Evolutionary conservation across 92 coral and sea anemone species (phyloP), one percentile per base, ranked within the genome.

Genomic region (Plumapathes pennacea): DNA sequence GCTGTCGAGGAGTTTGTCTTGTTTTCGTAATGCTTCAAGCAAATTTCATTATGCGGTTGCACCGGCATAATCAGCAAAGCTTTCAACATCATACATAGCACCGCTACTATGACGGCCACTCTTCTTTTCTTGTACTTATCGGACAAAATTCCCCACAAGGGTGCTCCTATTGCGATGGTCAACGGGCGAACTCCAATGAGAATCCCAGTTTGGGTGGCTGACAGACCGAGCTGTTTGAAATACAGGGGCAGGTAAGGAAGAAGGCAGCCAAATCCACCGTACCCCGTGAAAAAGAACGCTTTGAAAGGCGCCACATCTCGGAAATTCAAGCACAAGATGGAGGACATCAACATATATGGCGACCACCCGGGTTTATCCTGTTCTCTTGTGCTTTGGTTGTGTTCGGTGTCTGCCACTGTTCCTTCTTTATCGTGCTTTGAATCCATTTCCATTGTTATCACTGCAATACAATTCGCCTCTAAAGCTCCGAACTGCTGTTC

Each of bases 201-300:
- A 1, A 79, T 15, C 4, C 91, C 91, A 11, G 76, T 71, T 31
- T 72, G 68, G 1, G 30, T 42, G 12, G 91, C 67, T 1, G 78
- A 55, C 17, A 85, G 65, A 20, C 91, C 91, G 4, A 85, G 19
- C 28, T 78, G 73, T 51, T 81, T 81, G 62, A 73, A 74, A 38
- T 81, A 81, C 57, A 81, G 54, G 3, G 88, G 77, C 7, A 69
- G 33, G 50, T 34, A 81, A 20, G 67, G 44, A 24, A 43, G 27
- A 13, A 81, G 32, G 15, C 81, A 71, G 12, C 63, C 74, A 36
- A 26, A 54, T 26, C 72, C 88, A 7, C 66, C 88, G 52, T 74
- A 74, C 48, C 39, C 67, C 5, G 46, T 25, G 46, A 66, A 74
- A 60, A 65, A 81, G 30, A 74, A 60, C 6, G 50, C 48, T 37